Evolutionary conservation across 2,888 invertebrate species (phyloP).

Genomic region (Nesidiocoris tenuis): DNA sequence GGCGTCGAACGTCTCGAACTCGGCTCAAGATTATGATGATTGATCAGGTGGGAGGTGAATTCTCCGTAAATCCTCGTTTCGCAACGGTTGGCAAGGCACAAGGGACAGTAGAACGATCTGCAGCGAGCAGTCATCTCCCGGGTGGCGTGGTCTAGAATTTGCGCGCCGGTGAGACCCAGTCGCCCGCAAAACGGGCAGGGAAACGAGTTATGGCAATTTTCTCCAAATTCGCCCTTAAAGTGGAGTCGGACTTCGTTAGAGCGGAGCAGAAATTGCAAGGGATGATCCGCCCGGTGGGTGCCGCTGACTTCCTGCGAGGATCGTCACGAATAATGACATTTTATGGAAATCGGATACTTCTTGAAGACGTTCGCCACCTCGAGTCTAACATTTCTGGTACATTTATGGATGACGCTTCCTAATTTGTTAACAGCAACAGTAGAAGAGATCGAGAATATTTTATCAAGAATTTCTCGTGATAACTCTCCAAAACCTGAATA

Average conservation of each 20-base stretch:
- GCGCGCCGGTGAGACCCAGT: constrained; percentile 91
- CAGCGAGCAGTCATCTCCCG: constrained; percentile 86
- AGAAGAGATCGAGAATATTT: too few relatives aligned
- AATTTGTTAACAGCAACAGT: too few relatives aligned
- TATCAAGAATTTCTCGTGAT: too few relatives aligned
- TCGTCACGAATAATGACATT: too few relatives aligned
- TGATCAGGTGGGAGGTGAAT: constrained; percentile 19
- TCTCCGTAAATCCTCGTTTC: constrained; percentile 1
- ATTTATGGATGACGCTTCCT: too few relatives aligned
- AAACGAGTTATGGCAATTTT: constrained; percentile 90
- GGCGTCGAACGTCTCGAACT: neutral
- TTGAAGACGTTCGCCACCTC: too few relatives aligned
- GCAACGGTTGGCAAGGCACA: constrained; percentile 68
- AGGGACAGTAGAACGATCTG: constrained; percentile 89
- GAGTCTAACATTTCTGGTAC: too few relatives aligned
- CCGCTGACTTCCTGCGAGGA: too few relatives aligned
- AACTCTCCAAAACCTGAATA: too few relatives aligned
- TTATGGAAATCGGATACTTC: too few relatives aligned
- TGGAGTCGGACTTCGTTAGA: constrained; percentile 92
- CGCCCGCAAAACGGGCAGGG: constrained; percentile 96
- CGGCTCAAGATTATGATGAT: constrained; percentile 4
- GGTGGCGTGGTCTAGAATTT: constrained; percentile 84
- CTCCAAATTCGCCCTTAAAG: constrained; percentile 84
- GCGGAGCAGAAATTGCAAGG: constrained; percentile 99
- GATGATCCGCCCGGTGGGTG: constrained; percentile 86